Base-by-base conservation (phyloP, 1,140 invertebrate genomes). In the Cotesia glomerata region DNA sequence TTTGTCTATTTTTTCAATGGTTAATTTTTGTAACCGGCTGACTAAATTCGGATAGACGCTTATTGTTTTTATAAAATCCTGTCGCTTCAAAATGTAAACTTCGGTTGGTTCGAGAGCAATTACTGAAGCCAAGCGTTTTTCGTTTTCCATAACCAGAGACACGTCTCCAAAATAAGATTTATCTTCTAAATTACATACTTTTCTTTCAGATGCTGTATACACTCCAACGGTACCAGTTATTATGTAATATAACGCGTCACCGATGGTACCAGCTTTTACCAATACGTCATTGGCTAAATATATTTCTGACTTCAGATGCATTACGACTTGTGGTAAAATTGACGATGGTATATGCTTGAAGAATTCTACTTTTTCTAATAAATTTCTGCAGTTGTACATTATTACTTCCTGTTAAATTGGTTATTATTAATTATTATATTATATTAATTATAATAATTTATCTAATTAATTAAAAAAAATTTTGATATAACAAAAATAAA, bases 41-140 rank as follows among this genome's bases (percentile, higher is more conserved):
- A 84, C 26, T 3, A 86, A 51, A 64, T 81, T 80, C 1, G 83
- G 80, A 77, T 84, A 81, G 0, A 74, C 63, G 0, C 61, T 51
- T 8, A 87, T 77, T 4, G 80, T 69, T 62, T 79, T 79, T 73
- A 82, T 77, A 74, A 91, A 91, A 59, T 88, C 80, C 4, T 74
- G 78, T 26, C 85, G 84, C 8, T 87, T 78, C 4, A 91, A 65
- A 2, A 86, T 74, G 63, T 88, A 88, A 9, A 90, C 73, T 74
- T 90, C 88, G 14, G 88, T 88, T 36, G 86, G 90, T 81, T 91
- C 90, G 35, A 90, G 80, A 0, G 90, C 89, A 3, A 89, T 74
- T 0, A 91, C 83, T 14, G 82, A 90, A 0, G 88, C 87, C 0
- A 86, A 82, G 45, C 88, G 82, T 51, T 85, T 86, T 26, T 87